Conservation (phyloP, 2,797 vertebrate genomes). For the Parauchenoglanis ngamensis region DNA sequence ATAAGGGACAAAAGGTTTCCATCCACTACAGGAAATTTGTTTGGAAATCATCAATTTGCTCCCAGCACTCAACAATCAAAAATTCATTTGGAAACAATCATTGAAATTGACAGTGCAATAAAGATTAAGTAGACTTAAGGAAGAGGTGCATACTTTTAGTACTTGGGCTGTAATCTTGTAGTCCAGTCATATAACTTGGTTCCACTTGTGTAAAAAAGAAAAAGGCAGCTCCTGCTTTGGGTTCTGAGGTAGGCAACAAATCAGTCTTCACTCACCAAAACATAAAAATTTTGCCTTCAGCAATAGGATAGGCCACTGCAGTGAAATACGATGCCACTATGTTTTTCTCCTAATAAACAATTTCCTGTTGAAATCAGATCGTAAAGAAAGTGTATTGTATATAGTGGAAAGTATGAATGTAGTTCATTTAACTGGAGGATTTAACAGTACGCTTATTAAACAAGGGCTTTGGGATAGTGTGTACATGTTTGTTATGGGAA, state of each 20-base stretch:
- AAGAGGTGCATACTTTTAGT: constrained; percentile 27
- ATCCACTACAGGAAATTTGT: not conserved
- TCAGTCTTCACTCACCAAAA: constrained; percentile 19
- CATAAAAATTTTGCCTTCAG: not conserved
- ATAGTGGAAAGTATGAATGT: constrained; percentile 74
- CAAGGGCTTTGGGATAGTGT: constrained; percentile 67
- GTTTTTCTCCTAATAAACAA: constrained; percentile 58
- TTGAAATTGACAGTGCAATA: not conserved
- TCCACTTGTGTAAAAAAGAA: not conserved
- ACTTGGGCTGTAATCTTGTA: not conserved
- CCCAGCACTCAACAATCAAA: constrained; percentile 11
- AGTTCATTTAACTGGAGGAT: constrained; percentile 66
- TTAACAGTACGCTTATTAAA: constrained; percentile 61
- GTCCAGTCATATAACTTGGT: not conserved
- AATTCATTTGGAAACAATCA: not conserved
- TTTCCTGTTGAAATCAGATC: constrained; percentile 62
- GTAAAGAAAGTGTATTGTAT: constrained; percentile 69
- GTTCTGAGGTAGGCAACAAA: constrained; percentile 18
- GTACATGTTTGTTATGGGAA: constrained; percentile 58
- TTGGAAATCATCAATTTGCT: not conserved
- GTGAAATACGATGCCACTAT: constrained; percentile 44
- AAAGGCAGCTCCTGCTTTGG: constrained; percentile 32
- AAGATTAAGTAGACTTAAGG: not conserved
- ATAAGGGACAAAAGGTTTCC: not conserved
- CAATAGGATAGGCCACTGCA: constrained; percentile 17